Percentiles rank a stretch among this genome's conserved stretches.
phyloP scores from a whole-genome alignment of 2,888 invertebrate species.

The Tribolium freemani region DNA sequence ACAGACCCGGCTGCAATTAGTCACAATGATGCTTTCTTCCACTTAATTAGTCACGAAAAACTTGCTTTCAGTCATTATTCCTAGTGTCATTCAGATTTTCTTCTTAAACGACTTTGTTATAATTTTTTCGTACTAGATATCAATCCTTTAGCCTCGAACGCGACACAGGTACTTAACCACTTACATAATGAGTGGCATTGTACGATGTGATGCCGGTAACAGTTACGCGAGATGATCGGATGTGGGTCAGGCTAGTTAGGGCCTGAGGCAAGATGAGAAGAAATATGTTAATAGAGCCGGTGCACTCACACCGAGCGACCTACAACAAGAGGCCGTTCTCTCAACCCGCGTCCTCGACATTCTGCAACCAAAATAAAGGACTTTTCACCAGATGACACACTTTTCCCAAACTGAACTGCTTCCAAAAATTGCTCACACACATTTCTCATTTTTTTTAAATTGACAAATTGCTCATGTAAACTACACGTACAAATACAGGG shows the following conservation, averaged over 20 bases:
- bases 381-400: constrained; percentile 3
- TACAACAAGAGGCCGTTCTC: constrained; percentile 40
- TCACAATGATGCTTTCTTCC: neutral
- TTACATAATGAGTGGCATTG: constrained; percentile 37
- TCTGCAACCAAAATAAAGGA: constrained; percentile 26
- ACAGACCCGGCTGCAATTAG: neutral
- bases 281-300: constrained; percentile 54
- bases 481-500: too few species aligned
- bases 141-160: neutral
- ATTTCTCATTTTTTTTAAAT: too few species aligned
- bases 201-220: constrained; percentile 42
- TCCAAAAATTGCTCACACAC: neutral
- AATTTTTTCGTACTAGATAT: neutral
- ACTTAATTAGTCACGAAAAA: neutral
- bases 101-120: constrained; percentile 1
- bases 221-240: constrained; percentile 45
- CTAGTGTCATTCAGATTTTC: neutral
- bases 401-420: neutral
- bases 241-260: constrained; percentile 52
- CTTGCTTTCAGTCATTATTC: too few species aligned
- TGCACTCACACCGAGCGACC: constrained; percentile 43
- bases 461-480: too few species aligned
- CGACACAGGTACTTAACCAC: neutral
- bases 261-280: constrained; percentile 45
- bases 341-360: constrained; percentile 34